Base-by-base conservation (phyloP, 2,888 invertebrate species). In the Acleris literana region DNA sequence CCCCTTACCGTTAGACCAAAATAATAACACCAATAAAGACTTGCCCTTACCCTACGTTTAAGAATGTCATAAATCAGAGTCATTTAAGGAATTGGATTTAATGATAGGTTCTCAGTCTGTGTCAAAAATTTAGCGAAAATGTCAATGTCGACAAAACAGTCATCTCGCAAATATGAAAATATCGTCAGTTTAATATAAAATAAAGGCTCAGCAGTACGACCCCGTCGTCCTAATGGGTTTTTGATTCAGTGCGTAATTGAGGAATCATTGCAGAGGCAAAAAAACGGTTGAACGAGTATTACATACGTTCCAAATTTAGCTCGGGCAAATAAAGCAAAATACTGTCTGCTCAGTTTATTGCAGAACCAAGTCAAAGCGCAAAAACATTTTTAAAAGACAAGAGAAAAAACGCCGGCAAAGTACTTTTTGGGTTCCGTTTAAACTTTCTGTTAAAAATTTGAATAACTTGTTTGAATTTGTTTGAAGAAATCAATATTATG, bases 181-280 rank as follows among this genome's bases (percentile, higher is more conserved):
- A 66, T 57, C 44, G 25, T 17, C 61, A 53, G 57, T 43, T 44
- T 25, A 9, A 17, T 48, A 55, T 44, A 53, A 58, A 64, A 48
- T 66, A 66, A 62, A 57, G 56, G 46, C 17, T 46, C 7, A 22
- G 16, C 54, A 20, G 53, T 55, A 51, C 53, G 61, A 62, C 53
- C 52, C 51, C 48, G 52, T n/a, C 52, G 17, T 13, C 33, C 66
- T 62, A 62, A 66, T 66, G 62, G 62, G 33, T 57, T 66, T 62
- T 66, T 66, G 57, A 66, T 66, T 66, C 62, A 22, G 39, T 46
- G 61, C 53, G 62, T 62, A 62, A 66, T 62, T 61, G 66, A 56
- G 61, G 56, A 57, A 62, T 57, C 57, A 52, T 66, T 57, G 57
- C 62, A 57, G 62, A 62, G 52, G 46, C 16, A 51, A 53, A 62